Conservation (phyloP, 2,797 vertebrate genomes). For the Sciaenops ocellatus region DNA sequence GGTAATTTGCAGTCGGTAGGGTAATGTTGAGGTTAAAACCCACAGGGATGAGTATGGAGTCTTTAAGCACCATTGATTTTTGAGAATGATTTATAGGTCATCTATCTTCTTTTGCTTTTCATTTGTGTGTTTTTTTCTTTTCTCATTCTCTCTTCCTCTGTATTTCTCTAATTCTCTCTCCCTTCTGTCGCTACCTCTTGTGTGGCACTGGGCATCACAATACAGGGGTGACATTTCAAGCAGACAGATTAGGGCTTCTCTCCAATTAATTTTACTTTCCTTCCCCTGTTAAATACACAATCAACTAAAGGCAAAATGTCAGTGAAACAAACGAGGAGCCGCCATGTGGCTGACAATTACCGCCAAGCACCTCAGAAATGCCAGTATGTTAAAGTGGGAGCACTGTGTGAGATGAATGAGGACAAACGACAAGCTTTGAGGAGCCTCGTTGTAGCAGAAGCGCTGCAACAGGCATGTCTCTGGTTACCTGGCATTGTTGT, state of each 20-base stretch:
- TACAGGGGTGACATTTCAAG: slow-evolving; percentile 87
- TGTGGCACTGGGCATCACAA: slow-evolving; percentile 70
- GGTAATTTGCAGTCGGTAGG: slow-evolving; percentile 27
- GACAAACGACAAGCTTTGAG: slow-evolving; percentile 65
- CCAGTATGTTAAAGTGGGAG: slow-evolving; percentile 85
- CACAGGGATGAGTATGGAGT: neutral
- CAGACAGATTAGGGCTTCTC: slow-evolving; percentile 85
- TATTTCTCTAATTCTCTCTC: slow-evolving; percentile 28
- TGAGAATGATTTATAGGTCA: slow-evolving; percentile 11
- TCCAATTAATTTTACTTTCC: slow-evolving; percentile 88
- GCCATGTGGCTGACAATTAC: slow-evolving; percentile 85
- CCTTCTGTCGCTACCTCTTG: slow-evolving; percentile 21
- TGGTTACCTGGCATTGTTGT: slow-evolving; percentile 32
- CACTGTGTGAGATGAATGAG: slow-evolving; percentile 76
- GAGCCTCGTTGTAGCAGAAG: slow-evolving; percentile 42
- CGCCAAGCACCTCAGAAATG: slow-evolving; percentile 84
- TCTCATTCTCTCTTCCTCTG: slow-evolving; percentile 5
- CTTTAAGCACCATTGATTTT: slow-evolving; percentile 26
- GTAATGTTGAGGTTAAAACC: slow-evolving; percentile 45
- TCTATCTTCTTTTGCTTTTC: slow-evolving; percentile 8
- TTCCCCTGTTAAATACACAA: slow-evolving; percentile 87
- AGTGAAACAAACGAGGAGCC: slow-evolving; percentile 84
- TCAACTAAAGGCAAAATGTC: slow-evolving; percentile 89
- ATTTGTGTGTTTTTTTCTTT: slow-evolving; percentile 2
- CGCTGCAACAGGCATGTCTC: slow-evolving; percentile 16